Base-by-base conservation (phyloP, 1,140 invertebrate genomes). In the Oncopeltus fasciatus region DNA sequence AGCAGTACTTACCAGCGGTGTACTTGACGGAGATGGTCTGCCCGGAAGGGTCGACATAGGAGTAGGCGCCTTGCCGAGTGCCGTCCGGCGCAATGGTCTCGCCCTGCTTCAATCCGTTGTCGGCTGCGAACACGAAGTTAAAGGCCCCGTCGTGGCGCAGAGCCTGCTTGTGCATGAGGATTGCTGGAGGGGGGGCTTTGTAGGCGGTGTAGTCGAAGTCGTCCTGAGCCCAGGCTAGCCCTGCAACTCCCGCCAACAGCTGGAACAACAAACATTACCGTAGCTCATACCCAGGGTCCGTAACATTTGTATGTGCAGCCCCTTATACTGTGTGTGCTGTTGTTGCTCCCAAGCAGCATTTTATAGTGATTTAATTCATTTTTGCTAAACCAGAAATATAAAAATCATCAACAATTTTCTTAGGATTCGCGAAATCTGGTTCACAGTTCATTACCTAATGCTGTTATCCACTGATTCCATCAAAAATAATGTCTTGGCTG, bases 51-150 rank as follows among this genome's bases (percentile, higher is more conserved):
- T 81, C 81, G 33, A 81, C 74, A 70, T 83, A 83, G 57, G 81
- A 80, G 67, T 83, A 84, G 8, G 77, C 78, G 2, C 84, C 84
- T 5, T 78, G 79, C 57, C 81, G 72, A 20, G 77, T 80, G 2
- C 81, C 81, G 67, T 83, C 82, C 2, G 81, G 80, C 20, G 77
- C 75, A 33, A 83, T 83, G 80, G 26, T 80, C 80, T 49, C 81
- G 79, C 11, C 81, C 33, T 82, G 81, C 12, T 81, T 80, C 2
- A 82, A 71, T 12, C 82, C 82, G 68, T 83, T 83, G 69, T 84
- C 82, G 5, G 81, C 78, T 8, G 81, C 79, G 67, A 83, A 84
- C 28, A 80, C 75, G 68, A 78, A 83, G 38, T 80, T 80, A 70
- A 83, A 82, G 11, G 75, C 75, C 8, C 81, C 81, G 66, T 82